Percentiles rank a stretch among this genome's conserved stretches.
These are phyloP conservation scores for Champsocephalus gunnari DNA, from an alignment of 2,797 vertebrate species.

Conservation along the genomic window DNA sequence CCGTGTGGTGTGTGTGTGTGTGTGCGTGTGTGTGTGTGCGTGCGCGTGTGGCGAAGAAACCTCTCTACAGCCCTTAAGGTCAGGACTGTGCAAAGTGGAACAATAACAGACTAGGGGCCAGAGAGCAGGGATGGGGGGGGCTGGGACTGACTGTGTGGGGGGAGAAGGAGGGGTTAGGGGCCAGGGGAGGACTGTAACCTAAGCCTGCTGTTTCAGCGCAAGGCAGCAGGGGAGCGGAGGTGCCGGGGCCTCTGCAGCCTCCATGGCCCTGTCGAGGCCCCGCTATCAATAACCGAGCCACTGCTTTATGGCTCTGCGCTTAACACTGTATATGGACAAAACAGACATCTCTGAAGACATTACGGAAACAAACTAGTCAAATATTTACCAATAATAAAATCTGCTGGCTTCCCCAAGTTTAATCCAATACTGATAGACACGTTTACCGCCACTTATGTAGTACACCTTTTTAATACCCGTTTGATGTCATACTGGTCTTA, in stretches of 20 bases:
- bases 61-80: conserved; percentile 87
- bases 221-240: conserved; percentile 88
- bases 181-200: conserved; percentile 84
- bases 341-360: conserved; percentile 11
- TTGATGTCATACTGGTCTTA: neutral
- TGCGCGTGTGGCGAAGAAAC: conserved; percentile 74
- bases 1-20: conserved; percentile 29
- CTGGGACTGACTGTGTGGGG: conserved; percentile 39
- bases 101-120: conserved; percentile 88
- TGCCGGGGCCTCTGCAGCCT: conserved; percentile 78
- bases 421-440: neutral
- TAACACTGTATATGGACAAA: conserved; percentile 43
- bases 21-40: conserved; percentile 29
- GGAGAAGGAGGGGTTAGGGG: conserved; percentile 49
- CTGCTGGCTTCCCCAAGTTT: neutral
- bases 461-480: neutral
- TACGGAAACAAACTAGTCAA: conserved; percentile 2
- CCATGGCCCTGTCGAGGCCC: conserved; percentile 64
- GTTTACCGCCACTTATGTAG: neutral
- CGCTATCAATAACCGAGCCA: conserved; percentile 80
- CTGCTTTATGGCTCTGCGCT: conserved; percentile 66
- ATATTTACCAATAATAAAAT: neutral
- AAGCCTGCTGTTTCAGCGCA: conserved; percentile 89
- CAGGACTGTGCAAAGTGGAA: conserved; percentile 91
- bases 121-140: conserved; percentile 64